Evolutionary conservation across 2,888 invertebrate genomes (phyloP), one percentile per base, ranked within the genome.

Genomic region (Ochropacha duplaris): DNA sequence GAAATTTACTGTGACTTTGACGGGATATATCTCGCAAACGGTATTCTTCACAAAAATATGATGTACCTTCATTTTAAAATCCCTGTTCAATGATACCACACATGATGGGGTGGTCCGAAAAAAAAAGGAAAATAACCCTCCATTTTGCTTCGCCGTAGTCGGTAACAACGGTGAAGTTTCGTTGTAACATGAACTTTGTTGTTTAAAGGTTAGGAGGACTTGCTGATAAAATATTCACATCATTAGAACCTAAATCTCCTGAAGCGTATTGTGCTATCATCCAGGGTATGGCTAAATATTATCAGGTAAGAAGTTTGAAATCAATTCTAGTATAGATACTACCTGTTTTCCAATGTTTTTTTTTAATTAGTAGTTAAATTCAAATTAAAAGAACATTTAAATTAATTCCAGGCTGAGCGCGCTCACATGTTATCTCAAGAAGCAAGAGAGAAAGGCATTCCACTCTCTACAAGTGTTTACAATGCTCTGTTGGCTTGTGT

Each of bases 281-380:
- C 60, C 95, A 96, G 77, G 98, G 98, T 54, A 96, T 96, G 95
- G 94, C 95, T 2, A 97, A 97, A 84, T 96, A 95, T 84, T 94
- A 90, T 70, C 94, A 95, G 89, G 94, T 94, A 86, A 31, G 31
- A 28, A 28, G 26, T 8, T n/a, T n/a, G n/a, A n/a, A n/a, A n/a
- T n/a, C n/a, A n/a, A n/a, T n/a, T n/a, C n/a, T n/a, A n/a, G n/a
- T n/a, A n/a, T n/a, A n/a, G n/a, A 28, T 9, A 9, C 28, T 28
- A 9, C 9, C 9, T 28, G 52, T 9, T 28, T 28, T 9, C 28
- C 28, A 2, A 28, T 9, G 2, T 28, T 28, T 2, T 9, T 2
- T 2, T 2, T 1, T 28, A 28, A 28, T 26, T 26, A 9, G 28
- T 28, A 28, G 0, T 28, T 9, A 28, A 28, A 9, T 28, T 9